Conservation (phyloP, 2,797 vertebrate genomes). For the Carcharodon carcharias region DNA sequence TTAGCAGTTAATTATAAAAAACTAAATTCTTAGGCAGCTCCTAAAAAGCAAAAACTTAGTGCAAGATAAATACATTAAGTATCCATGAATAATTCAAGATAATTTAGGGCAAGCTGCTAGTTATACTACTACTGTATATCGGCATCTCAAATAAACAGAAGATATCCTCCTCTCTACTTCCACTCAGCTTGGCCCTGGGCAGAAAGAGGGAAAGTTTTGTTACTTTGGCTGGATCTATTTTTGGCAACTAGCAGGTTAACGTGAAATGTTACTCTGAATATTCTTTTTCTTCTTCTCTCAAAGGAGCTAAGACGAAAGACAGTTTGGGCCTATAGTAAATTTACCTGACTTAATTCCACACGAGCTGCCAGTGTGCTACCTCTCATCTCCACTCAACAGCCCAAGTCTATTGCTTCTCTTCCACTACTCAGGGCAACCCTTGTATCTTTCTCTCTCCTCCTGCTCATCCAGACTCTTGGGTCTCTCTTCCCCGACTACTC, state of each 20-base stretch:
- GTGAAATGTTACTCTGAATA: not conserved
- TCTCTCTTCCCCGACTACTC: too few species aligned
- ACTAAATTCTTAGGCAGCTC: not conserved
- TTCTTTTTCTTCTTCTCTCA: not conserved
- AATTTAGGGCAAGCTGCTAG: not conserved
- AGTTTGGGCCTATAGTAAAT: not conserved
- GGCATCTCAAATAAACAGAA: not conserved
- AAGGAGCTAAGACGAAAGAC: not conserved
- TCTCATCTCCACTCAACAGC: not conserved
- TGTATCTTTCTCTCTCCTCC: not conserved
- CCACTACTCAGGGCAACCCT: not conserved
- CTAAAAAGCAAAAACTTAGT: not conserved
- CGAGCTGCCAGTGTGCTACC: not conserved
- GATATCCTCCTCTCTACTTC: not conserved
- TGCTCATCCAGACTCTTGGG: not conserved
- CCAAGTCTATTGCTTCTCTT: not conserved
- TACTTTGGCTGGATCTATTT: not conserved
- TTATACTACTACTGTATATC: not conserved
- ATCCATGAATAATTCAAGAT: not conserved
- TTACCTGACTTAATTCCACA: not conserved
- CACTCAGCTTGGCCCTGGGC: not conserved
- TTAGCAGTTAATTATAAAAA: not conserved
- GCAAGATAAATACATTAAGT: not conserved
- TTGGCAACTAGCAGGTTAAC: not conserved
- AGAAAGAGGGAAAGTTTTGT: not conserved